Conservation (phyloP, 2,113 vertebrate genomes). For the Lipophrys pholis region DNA sequence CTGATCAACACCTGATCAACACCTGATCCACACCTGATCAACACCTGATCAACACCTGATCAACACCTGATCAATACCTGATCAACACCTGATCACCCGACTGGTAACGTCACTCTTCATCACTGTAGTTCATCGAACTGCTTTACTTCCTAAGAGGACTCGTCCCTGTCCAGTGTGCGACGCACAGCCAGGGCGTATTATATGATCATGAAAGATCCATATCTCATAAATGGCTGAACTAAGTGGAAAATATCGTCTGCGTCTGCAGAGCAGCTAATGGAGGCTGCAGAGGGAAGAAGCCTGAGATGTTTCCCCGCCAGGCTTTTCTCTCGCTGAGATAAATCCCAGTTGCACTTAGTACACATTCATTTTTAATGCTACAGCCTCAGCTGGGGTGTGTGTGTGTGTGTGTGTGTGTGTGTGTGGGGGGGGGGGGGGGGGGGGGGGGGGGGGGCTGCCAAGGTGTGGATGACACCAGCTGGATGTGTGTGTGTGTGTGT, state of each 20-base stretch:
- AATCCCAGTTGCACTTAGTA: conserved; percentile 85
- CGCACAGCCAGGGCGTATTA: conserved; percentile 34
- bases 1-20: no score
- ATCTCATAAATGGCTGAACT: conserved; percentile 74
- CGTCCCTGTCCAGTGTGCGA: no score
- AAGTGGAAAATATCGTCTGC: conserved; percentile 74
- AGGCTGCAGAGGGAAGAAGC: conserved; percentile 73
- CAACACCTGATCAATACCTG: no score
- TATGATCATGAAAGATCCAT: conserved; percentile 76
- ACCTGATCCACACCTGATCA: no score
- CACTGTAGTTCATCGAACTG: no score
- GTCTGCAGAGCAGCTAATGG: conserved; percentile 76
- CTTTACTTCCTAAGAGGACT: no score
- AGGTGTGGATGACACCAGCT: no score
- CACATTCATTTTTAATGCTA: conserved; percentile 86
- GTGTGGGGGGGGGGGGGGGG: neutral
- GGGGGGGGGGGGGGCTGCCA: conserved; percentile 9
- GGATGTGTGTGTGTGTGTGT: no score
- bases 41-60: no score
- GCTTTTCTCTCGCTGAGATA: conserved; percentile 76
- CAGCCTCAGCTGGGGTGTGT: conserved; percentile 80
- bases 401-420: no score
- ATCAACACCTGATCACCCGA: no score
- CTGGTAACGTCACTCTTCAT: no score
- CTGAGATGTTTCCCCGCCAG: conserved; percentile 72